Conservation (phyloP, 2,797 vertebrate species). For the Amblyopsis hoosieri region DNA sequence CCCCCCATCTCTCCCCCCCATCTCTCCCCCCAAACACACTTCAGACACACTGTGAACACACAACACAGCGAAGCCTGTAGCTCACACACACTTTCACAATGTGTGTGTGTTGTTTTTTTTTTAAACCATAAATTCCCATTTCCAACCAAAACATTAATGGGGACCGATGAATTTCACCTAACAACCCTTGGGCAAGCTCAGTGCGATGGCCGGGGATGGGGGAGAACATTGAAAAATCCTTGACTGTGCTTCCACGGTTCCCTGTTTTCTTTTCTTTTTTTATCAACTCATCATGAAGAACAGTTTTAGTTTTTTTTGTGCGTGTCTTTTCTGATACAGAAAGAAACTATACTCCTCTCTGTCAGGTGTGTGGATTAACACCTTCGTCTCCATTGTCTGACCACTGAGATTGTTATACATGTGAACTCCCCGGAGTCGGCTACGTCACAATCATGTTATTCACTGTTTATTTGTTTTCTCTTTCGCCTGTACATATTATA, state of each 20-base stretch:
- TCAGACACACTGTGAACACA: conserved; percentile 68
- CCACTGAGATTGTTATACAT: conserved; percentile 88
- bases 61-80: conserved; percentile 79
- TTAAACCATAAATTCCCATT: conserved; percentile 23
- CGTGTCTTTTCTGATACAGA: background rate
- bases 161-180: conserved; percentile 37
- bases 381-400: conserved; percentile 77
- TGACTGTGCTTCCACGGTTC: conserved; percentile 24
- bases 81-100: conserved; percentile 35
- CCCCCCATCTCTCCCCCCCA: background rate
- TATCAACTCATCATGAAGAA: conserved; percentile 79
- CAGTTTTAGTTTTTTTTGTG: conserved; percentile 50
- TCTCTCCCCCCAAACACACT: background rate
- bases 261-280: conserved; percentile 34
- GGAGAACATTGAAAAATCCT: conserved; percentile 70
- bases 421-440: conserved; percentile 62
- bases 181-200: conserved; percentile 70
- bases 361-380: conserved; percentile 60
- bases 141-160: conserved; percentile 34
- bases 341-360: conserved; percentile 47
- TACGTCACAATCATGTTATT: conserved; percentile 62
- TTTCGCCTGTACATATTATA: conserved; percentile 71
- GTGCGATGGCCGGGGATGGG: conserved; percentile 64
- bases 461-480: conserved; percentile 49
- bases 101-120: conserved; percentile 1